Conservation (phyloP, 92 coral and sea anemone species). For the Porites rus region DNA sequence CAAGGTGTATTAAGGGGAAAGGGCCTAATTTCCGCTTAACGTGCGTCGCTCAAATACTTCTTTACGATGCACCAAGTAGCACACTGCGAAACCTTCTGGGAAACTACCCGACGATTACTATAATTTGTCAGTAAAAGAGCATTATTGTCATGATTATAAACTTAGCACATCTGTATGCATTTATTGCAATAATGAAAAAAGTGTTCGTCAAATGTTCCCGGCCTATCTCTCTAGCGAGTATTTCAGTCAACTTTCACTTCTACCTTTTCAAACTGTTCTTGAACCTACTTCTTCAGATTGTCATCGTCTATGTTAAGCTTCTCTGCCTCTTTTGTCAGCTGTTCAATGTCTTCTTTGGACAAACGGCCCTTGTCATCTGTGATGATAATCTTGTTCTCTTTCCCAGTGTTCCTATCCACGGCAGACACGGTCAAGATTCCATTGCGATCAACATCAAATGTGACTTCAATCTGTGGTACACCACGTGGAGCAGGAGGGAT, state of each 20-base stretch:
- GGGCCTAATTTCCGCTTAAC: too few species aligned
- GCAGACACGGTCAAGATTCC: slow-evolving; percentile 87
- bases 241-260: slow-evolving; percentile 90
- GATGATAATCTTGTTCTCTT: slow-evolving; percentile 80
- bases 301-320: slow-evolving; percentile 91
- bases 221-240: slow-evolving; percentile 89
- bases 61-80: too few species aligned
- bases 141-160: too few species aligned
- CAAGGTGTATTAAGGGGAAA: too few species aligned
- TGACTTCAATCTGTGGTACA: slow-evolving; percentile 83
- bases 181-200: not conserved
- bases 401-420: slow-evolving; percentile 78
- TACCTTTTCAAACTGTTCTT: slow-evolving; percentile 94
- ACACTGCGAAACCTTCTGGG: too few species aligned
- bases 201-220: slow-evolving; percentile 80
- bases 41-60: too few species aligned
- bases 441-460: slow-evolving; percentile 79
- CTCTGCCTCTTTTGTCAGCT: slow-evolving; percentile 79
- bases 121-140: too few species aligned
- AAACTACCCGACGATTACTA: too few species aligned
- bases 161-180: too few species aligned
- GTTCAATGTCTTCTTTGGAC: slow-evolving; percentile 80
- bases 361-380: slow-evolving; percentile 84
- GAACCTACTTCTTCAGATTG: slow-evolving; percentile 78
- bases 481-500: slow-evolving; percentile 89